Base-by-base conservation (phyloP, 2,888 invertebrate genomes). In the Julus scandinavius region DNA sequence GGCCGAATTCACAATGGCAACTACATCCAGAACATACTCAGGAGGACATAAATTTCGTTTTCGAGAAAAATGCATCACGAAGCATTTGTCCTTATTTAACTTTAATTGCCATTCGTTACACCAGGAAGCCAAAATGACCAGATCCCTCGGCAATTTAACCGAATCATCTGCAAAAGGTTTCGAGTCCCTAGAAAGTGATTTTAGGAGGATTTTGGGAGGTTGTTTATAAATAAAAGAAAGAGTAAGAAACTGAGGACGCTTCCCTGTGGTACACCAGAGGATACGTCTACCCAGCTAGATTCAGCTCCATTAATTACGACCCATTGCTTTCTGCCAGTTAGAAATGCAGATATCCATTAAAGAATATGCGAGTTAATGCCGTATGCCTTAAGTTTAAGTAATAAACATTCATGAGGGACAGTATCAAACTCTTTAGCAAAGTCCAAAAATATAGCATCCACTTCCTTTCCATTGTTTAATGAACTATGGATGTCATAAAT, bases 81-180 rank as follows among this genome's bases (percentile, higher is more conserved):
- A 49, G 29, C 29, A 29, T 29, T 29, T 29, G 29, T 29, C 29
- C 29, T 29, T 29, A 29, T 29, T 29, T 29, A 29, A 29, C 29
- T 29, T 29, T 29, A 29, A 29, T 29, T 29, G 29, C 29, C 29
- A 29, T 29, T 29, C 29, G 29, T 29, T 29, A 1, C 29, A 29
- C 29, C 29, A 29, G 29, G 29, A 29, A 29, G 29, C 29, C 49
- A 49, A 49, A 7, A 49, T 9, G 49, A 49, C 49, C 7, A 49
- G 2, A 49, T 49, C 2, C 13, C 13, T 49, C 49, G 0, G 49
- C 49, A 49, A 49, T 49, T 49, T 49, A 13, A 49, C 49, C 7
- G 49, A 17, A 54, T 83, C 83, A n/a, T 83, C 83, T 83, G 83
- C 83, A 83, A 83, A 83, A 11, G 6, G 1, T 83, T 83, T 40